These are phyloP conservation scores for Cheumatopsyche charites DNA, from an alignment of 1,140 invertebrate species.

Conservation along the genomic window DNA sequence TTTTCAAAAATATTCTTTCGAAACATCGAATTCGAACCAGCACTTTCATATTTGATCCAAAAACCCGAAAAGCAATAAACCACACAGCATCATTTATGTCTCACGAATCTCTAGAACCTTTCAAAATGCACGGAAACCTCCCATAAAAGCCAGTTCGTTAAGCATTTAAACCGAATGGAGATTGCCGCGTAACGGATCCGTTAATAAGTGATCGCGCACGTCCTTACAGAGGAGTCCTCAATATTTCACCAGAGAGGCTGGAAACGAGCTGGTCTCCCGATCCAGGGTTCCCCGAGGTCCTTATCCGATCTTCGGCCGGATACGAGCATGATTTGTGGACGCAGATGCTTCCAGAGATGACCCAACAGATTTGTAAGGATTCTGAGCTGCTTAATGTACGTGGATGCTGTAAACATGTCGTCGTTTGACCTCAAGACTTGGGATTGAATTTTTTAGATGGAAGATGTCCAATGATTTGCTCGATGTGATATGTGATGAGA, in stretches of 20 bases:
- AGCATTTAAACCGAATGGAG: too few species aligned
- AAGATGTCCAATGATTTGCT: too few species aligned
- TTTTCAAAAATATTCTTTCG: too few species aligned
- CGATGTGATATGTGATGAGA: too few species aligned
- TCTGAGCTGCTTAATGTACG: not conserved
- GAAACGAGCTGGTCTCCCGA: slow-evolving; percentile 14
- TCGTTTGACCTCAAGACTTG: not conserved
- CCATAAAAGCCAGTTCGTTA: too few species aligned
- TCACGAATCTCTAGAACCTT: too few species aligned
- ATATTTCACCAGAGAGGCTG: not conserved
- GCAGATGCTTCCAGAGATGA: slow-evolving; percentile 28
- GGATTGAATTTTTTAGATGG: not conserved
- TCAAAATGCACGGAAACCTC: too few species aligned
- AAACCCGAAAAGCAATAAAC: too few species aligned
- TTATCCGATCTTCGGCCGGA: not conserved
- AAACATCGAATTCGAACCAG: too few species aligned
- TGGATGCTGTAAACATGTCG: not conserved
- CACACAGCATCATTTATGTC: too few species aligned
- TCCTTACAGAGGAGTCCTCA: not conserved
- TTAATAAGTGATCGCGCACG: slow-evolving; percentile 10
- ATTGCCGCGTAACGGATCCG: not conserved
- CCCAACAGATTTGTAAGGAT: slow-evolving; percentile 23
- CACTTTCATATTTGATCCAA: too few species aligned
- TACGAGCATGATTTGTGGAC: slow-evolving; percentile 39
- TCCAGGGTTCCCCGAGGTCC: slow-evolving; percentile 3